phyloP scores from a whole-genome alignment of 2,797 vertebrate genomes.

The Macrochelys suwanniensis region DNA sequence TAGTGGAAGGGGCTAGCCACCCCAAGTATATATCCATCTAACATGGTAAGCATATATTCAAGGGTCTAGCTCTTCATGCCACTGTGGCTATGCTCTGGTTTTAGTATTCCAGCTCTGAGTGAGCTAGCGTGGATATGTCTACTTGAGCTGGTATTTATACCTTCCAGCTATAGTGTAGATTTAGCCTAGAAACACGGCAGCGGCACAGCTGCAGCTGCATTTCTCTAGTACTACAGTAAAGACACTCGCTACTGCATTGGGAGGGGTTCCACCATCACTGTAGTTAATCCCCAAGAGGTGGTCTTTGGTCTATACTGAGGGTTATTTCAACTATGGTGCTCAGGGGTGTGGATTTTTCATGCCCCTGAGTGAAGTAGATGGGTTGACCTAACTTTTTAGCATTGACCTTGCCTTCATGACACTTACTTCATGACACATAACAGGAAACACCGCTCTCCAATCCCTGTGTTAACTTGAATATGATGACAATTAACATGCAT shows the following conservation, averaged over 20 bases:
- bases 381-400: background rate
- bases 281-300: background rate
- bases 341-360: background rate
- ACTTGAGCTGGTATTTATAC: too few relatives aligned
- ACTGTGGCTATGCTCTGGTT: too few relatives aligned
- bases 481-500: too few relatives aligned
- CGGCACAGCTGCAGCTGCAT: too few relatives aligned
- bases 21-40: too few relatives aligned
- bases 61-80: too few relatives aligned
- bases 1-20: too few relatives aligned
- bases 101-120: too few relatives aligned
- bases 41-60: too few relatives aligned
- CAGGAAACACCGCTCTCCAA: background rate
- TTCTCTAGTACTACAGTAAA: background rate
- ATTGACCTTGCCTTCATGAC: background rate
- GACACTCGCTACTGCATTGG: background rate
- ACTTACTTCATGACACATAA: background rate
- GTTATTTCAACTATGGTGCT: background rate
- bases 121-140: too few relatives aligned
- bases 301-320: background rate
- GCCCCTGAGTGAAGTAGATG: background rate
- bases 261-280: background rate
- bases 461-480: accelerated
- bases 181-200: background rate
- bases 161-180: background rate